These are phyloP conservation scores for Hyles vespertilio DNA, from an alignment of 1,140 invertebrate species.

Conservation along the genomic window DNA sequence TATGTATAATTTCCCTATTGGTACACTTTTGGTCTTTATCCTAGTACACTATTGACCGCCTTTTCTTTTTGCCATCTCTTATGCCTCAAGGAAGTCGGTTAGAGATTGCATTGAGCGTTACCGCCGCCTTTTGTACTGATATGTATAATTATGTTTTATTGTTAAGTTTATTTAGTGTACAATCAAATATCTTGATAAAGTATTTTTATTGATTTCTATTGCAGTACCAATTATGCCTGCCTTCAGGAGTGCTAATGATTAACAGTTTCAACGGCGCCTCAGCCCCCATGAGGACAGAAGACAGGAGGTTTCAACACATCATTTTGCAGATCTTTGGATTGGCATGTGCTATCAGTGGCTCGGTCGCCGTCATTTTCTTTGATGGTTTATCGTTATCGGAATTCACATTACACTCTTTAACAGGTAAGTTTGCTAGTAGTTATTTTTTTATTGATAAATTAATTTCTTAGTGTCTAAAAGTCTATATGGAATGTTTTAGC, in stretches of 20 bases:
- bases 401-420: constrained; percentile 16
- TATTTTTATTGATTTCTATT: constrained; percentile 9
- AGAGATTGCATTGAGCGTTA: no score
- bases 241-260: constrained; percentile 33
- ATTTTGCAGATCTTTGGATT: constrained; percentile 27
- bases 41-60: no score
- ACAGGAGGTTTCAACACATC: constrained; percentile 35
- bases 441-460: background rate
- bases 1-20: no score
- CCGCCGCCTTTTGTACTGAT: no score
- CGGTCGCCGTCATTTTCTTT: constrained; percentile 7
- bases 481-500: no score
- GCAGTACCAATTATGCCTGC: constrained; percentile 45
- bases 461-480: no score
- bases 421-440: constrained; percentile 12
- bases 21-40: no score
- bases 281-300: constrained; percentile 21
- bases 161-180: no score
- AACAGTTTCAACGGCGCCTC: constrained; percentile 33
- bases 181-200: background rate
- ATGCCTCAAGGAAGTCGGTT: no score
- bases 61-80: no score
- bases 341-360: constrained; percentile 14
- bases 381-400: background rate
- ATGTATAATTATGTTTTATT: no score